Evolutionary conservation across 37 sponge, comb jelly and placozoan species (phyloP).

Genomic region (Spongilla lacustris): DNA sequence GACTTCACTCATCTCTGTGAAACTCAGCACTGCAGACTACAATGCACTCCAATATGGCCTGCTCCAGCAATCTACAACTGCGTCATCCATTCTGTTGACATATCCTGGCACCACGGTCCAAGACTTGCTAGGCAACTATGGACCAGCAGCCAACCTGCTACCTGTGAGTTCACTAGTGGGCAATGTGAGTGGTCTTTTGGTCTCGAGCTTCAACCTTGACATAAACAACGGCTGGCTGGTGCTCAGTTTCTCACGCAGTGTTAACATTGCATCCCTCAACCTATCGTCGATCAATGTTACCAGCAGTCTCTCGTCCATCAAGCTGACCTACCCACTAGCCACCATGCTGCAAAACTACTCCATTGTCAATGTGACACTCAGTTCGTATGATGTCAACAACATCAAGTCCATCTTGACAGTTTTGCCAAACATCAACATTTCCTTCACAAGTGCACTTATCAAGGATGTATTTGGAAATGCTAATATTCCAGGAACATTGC

Average conservation of each 20-base stretch:
- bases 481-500: slow-evolving; percentile 28
- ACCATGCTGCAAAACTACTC: slow-evolving; percentile 26
- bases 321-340: slow-evolving; percentile 12
- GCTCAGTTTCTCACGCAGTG: slow-evolving; percentile 81
- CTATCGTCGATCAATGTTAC: slow-evolving; percentile 56
- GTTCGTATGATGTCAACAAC: slow-evolving; percentile 48
- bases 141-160: slow-evolving; percentile 22
- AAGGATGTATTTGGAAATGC: slow-evolving; percentile 59
- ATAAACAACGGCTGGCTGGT: slow-evolving; percentile 58
- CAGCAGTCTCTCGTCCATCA: slow-evolving; percentile 23
- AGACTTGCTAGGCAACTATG: slow-evolving; percentile 76
- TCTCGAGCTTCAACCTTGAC: slow-evolving; percentile 68
- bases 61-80: slow-evolving; percentile 30
- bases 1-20: slow-evolving; percentile 42
- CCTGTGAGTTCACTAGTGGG: slow-evolving; percentile 36
- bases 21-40: slow-evolving; percentile 46
- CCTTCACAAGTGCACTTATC: slow-evolving; percentile 44
- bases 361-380: slow-evolving; percentile 45
- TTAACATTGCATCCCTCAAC: slow-evolving; percentile 57
- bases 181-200: slow-evolving; percentile 62
- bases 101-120: slow-evolving; percentile 57
- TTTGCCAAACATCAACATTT: slow-evolving; percentile 38
- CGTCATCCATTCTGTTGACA: slow-evolving; percentile 39
- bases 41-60: slow-evolving; percentile 80
- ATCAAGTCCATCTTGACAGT: slow-evolving; percentile 84